A percentile compares a stretch with the other conserved stretches of the same genome.
Evolutionary conservation across 2,888 invertebrate genomes (phyloP).

Genomic region (Pyrrhia umbra): DNA sequence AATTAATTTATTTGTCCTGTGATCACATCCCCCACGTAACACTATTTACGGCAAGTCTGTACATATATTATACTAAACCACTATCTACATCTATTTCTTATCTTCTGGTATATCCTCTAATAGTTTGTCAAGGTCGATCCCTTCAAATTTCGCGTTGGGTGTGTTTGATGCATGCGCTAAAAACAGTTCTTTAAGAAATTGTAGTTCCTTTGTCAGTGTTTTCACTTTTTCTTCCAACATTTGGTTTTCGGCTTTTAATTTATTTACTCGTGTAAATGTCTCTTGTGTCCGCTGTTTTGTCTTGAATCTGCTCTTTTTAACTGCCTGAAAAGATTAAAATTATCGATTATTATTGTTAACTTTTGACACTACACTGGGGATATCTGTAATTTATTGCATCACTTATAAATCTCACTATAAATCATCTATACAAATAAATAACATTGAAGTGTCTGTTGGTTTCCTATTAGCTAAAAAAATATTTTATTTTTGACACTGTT

Average conservation of each 20-base stretch:
- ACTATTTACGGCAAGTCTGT: slow-evolving; percentile 42
- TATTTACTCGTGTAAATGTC: slow-evolving; percentile 93
- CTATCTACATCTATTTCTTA: slow-evolving; percentile 62
- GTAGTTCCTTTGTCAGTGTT: slow-evolving; percentile 94
- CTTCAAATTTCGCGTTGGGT: slow-evolving; percentile 88
- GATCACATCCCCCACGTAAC: slow-evolving; percentile 25
- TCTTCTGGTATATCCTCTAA: slow-evolving; percentile 88
- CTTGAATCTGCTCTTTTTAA: slow-evolving; percentile 95
- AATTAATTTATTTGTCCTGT: slow-evolving; percentile 14
- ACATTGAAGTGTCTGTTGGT: neutral
- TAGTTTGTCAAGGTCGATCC: slow-evolving; percentile 90
- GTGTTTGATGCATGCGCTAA: slow-evolving; percentile 94
- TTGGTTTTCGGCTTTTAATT: slow-evolving; percentile 94
- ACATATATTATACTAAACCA: slow-evolving; percentile 27
- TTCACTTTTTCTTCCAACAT: slow-evolving; percentile 95
- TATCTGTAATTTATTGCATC: slow-evolving; percentile 19
- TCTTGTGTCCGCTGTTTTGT: slow-evolving; percentile 94
- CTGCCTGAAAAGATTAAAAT: slow-evolving; percentile 90
- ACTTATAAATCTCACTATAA: slow-evolving; percentile 3
- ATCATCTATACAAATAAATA: neutral
- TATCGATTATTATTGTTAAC: neutral
- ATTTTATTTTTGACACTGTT: no score
- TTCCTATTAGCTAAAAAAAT: no score
- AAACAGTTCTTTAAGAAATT: slow-evolving; percentile 95
- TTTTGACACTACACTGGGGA: slow-evolving; percentile 16